phyloP scores from a whole-genome alignment of 2,113 vertebrate species.

The Catharus bicknelli region DNA sequence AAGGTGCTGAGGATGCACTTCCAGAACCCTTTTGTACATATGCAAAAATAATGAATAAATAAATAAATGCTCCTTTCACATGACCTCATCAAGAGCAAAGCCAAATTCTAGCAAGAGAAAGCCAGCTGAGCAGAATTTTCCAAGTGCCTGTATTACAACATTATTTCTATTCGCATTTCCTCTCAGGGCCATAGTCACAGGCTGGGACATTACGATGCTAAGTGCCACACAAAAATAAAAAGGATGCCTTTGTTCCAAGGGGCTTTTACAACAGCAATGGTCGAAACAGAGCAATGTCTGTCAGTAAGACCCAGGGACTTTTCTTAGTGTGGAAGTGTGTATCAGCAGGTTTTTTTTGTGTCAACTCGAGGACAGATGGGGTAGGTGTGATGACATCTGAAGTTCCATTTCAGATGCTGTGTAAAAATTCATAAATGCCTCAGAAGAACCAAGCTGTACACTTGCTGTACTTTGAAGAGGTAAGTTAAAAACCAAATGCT shows the following conservation, averaged over 20 bases:
- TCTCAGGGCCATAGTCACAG: not conserved
- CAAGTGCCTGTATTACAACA: not conserved
- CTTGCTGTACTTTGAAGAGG: slow-evolving; percentile 35
- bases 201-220: not conserved
- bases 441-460: slow-evolving; percentile 3
- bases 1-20: slow-evolving; percentile 61
- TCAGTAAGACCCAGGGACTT: not conserved
- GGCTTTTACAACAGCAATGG: not conserved
- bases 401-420: not conserved
- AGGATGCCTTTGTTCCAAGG: slow-evolving; percentile 2
- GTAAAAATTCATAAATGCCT: not conserved
- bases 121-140: slow-evolving; percentile 51
- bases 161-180: slow-evolving; percentile 12
- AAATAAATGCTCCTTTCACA: slow-evolving; percentile 48
- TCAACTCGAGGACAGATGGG: slow-evolving; percentile 15
- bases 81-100: slow-evolving; percentile 51
- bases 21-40: slow-evolving; percentile 17
- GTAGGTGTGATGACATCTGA: not conserved
- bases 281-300: rapidly evolving
- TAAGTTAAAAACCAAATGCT: slow-evolving; percentile 33
- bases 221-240: not conserved
- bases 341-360: slow-evolving; percentile 9
- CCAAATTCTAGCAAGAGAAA: slow-evolving; percentile 38
- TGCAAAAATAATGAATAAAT: slow-evolving; percentile 57
- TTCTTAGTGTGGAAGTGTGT: not conserved